Percentiles rank a stretch among this genome's conserved stretches.
phyloP scores from a whole-genome alignment of 2,888 invertebrate genomes.

The Neria commutata region DNA sequence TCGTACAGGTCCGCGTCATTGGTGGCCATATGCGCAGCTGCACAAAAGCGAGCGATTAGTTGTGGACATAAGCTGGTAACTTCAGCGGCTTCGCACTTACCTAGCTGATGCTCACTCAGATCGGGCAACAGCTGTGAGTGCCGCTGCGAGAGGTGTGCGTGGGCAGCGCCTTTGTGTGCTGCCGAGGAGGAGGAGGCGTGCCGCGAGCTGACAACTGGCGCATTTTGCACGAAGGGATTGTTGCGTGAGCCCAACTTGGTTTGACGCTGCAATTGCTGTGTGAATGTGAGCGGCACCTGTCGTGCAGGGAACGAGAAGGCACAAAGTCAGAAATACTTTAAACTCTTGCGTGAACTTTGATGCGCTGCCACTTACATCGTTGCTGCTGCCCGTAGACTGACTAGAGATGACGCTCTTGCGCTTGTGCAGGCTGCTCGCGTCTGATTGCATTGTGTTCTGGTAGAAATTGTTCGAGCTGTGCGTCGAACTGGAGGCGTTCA shows the following conservation, averaged over 20 bases:
- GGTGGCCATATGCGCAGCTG: slow-evolving; percentile 47
- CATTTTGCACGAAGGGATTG: slow-evolving; percentile 55
- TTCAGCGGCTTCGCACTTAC: slow-evolving; percentile 36
- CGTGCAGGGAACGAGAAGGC: neutral
- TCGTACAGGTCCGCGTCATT: slow-evolving; percentile 62
- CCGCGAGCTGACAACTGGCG: slow-evolving; percentile 55
- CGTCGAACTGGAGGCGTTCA: slow-evolving; percentile 61
- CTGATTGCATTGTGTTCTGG: slow-evolving; percentile 63
- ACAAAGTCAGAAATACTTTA: neutral
- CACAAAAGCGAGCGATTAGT: neutral
- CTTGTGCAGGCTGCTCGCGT: slow-evolving; percentile 61
- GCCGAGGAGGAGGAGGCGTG: slow-evolving; percentile 45
- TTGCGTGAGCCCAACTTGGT: slow-evolving; percentile 60
- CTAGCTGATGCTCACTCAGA: slow-evolving; percentile 61
- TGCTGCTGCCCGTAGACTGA: slow-evolving; percentile 63
- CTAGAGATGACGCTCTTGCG: slow-evolving; percentile 63
- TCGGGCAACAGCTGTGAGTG: slow-evolving; percentile 61
- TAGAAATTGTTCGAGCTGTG: slow-evolving; percentile 63
- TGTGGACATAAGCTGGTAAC: neutral
- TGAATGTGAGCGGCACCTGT: slow-evolving; percentile 79
- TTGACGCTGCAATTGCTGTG: slow-evolving; percentile 81
- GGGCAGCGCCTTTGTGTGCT: slow-evolving; percentile 38
- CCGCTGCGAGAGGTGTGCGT: slow-evolving; percentile 48
- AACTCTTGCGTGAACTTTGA: neutral
- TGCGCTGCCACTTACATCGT: slow-evolving; percentile 52